Evolutionary conservation across 1,140 invertebrate species (phyloP).

Genomic region (Leguminivora glycinivorella): DNA sequence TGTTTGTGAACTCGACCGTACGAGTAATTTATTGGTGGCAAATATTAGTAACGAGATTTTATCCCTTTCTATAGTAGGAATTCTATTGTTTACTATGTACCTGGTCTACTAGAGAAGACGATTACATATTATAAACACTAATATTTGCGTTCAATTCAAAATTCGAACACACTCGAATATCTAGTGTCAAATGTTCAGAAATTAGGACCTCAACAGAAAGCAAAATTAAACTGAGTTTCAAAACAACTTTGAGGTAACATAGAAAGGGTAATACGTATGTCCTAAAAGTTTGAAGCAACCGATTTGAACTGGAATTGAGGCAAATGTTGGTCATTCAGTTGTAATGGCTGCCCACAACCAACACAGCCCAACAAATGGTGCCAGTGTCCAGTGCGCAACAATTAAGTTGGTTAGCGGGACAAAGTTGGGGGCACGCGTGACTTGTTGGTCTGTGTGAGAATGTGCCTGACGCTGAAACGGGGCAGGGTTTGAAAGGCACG

Average conservation of each 20-base stretch:
- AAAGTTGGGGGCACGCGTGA: slow-evolving; percentile 18
- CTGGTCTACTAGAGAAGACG: too few species aligned
- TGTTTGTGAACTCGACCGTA: too few species aligned
- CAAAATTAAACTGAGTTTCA: not conserved
- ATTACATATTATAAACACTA: too few species aligned
- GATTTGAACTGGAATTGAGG: not conserved
- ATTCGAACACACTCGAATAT: too few species aligned
- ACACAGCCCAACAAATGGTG: not conserved
- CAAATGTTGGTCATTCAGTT: not conserved
- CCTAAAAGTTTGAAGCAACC: not conserved
- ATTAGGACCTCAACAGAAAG: not conserved
- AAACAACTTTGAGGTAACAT: not conserved
- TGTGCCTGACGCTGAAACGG: not conserved
- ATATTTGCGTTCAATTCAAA: too few species aligned
- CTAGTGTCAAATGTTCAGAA: too few species aligned
- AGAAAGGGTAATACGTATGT: not conserved
- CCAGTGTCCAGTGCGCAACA: slow-evolving; percentile 7
- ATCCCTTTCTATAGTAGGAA: too few species aligned
- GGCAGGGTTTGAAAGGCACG: not conserved
- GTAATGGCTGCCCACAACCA: slow-evolving; percentile 2
- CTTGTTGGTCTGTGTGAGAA: not conserved
- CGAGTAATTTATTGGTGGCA: too few species aligned
- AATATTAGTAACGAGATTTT: too few species aligned
- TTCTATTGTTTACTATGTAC: too few species aligned
- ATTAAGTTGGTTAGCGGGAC: slow-evolving; percentile 26